Evolutionary conservation across 2,113 vertebrate genomes (phyloP), one percentile per base, ranked within the genome.

Genomic region (Phrynosoma platyrhinos): DNA sequence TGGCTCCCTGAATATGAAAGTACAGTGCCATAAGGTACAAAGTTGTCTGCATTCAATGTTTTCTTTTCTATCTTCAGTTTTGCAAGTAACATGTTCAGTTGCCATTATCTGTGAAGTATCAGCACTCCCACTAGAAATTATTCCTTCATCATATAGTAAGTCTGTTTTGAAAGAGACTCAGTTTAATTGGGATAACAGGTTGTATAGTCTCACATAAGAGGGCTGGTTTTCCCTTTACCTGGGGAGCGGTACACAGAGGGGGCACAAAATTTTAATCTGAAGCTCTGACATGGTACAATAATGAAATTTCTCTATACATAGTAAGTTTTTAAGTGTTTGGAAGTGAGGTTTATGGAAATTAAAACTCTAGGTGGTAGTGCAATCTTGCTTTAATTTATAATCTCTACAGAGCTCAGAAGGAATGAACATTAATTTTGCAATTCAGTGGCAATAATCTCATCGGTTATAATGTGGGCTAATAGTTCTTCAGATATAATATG

Each of bases 331-430:
- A 80, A 91, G 32, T 74, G 85, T 93, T 95, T 94, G 91, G 84
- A 91, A 95, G 82, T 92, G 72, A 95, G 84, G 14, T 89, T 91
- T 91, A 84, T 0, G 0, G 91, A 94, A 97, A 95, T 95, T 93
- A 95, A 96, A 95, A 93, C 93, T 94, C 84, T 94, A 92, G 93
- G 91, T 92, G 91, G 89, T 85, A 85, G 64, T 66, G 71, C 52
- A 47, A 6, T 36, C 81, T 90, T 80, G 89, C 42, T 80, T 89
- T 92, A 92, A 93, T 92, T 91, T 93, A 87, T 91, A 89, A 90
- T 94, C 85, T 94, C 92, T 85, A 92, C 64, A 89, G 88, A 88
- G 79, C 0, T 0, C 36, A 68, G 78, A 93, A 84, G 83, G 74
- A 69, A 66, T 47, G 89, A 91, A 87, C 86, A 20, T 94, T 88